Evolutionary conservation across 2,113 vertebrate genomes (phyloP), one percentile per base, ranked within the genome.

Genomic region (Caracal caracal): DNA sequence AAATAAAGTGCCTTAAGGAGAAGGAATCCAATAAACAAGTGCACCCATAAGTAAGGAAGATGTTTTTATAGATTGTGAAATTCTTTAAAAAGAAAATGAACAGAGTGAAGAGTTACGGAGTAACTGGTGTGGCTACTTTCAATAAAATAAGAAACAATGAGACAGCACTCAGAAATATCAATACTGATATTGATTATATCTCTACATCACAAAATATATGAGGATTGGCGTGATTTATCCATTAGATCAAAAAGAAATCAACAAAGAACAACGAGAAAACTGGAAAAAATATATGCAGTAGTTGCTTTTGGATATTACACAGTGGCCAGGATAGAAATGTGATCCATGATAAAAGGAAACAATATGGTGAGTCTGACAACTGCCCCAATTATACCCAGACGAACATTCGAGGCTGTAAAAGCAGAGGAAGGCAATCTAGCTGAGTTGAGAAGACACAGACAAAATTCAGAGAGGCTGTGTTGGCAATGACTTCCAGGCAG

Each of bases 131-230:
- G 53, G 19, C 9, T 6, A 19, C 24, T 43, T 56, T 33, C 30
- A 43, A 47, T 12, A 56, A 30, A 11, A 15, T 1, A 28, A 7
- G 51, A 40, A 56, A 47, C 37, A 28, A 17, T 28, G 19, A 10
- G 33, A 43, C 5, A 13, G 11, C 10, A 4, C 9, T 68, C 30
- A 13, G 43, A 30, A 2, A 6, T 10, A n/a, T 5, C 28, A 10
- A 4, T 8, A 35, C 35, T 80, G 1, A 43, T 4, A 1, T 2
- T 24, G 53, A 53, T 5, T 1, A 12, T 22, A 35, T 3, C 1
- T 56, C 35, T 80, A 19, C 0, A 16, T n/a, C 3, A n/a, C 19
- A 63, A 59, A 10, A 2, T 22, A 12, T 11, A 51, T 5, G 30
- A 26, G 1, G 6, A 26, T 3, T 7, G 49, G 24, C 2, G 20